Conservation (phyloP, 2,888 invertebrate genomes). For the Ryuthela nishihirai region DNA sequence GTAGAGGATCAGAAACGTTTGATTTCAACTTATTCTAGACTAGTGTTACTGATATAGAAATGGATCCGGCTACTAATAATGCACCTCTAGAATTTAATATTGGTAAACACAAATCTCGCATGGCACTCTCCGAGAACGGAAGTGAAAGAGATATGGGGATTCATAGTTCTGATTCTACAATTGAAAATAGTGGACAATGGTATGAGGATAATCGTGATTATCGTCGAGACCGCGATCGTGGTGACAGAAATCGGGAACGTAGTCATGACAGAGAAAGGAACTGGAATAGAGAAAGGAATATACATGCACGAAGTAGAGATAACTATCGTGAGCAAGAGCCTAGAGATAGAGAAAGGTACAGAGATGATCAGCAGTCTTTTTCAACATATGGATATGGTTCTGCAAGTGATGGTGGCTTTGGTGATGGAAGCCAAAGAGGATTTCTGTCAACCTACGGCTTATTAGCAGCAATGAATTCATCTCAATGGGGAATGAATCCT, state of each 20-base stretch:
- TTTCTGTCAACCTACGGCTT: slow-evolving; percentile 3
- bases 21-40: too few relatives aligned
- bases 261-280: slow-evolving; percentile 1
- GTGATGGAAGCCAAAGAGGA: not conserved
- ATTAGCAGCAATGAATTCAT: slow-evolving; percentile 7
- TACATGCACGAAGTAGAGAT: not conserved
- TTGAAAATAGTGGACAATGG: not conserved
- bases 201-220: not conserved
- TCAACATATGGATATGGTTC: not conserved
- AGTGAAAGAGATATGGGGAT: too few relatives aligned
- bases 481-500: slow-evolving; percentile 13
- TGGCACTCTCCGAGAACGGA: too few relatives aligned
- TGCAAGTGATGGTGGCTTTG: not conserved
- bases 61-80: too few relatives aligned
- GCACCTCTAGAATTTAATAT: too few relatives aligned
- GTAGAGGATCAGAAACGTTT: too few relatives aligned
- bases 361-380: not conserved
- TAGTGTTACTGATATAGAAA: too few relatives aligned
- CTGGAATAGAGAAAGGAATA: not conserved
- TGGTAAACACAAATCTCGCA: too few relatives aligned
- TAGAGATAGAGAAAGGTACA: not conserved
- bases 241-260: slow-evolving; percentile 5
- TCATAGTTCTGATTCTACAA: too few relatives aligned
- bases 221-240: not conserved
- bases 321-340: not conserved